A percentile compares a stretch with the other conserved stretches of the same genome.
phyloP scores from a whole-genome alignment of 2,888 invertebrate species.

The Helleia helle region DNA sequence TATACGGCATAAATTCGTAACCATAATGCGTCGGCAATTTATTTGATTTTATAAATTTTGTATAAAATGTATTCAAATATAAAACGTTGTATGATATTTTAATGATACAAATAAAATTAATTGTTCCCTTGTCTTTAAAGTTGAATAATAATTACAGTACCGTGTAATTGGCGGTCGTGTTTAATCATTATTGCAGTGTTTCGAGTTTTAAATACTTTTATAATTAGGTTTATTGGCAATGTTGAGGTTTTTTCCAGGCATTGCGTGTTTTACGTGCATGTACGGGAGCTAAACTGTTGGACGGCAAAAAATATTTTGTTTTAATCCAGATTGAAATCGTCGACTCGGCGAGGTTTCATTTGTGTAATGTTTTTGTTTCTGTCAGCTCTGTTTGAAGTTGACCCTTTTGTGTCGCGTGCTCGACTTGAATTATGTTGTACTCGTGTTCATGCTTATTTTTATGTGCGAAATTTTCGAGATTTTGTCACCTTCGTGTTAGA shows the following conservation, averaged over 20 bases:
- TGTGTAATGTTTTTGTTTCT: constrained; percentile 12
- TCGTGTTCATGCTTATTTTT: constrained; percentile 1
- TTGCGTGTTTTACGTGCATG: constrained; percentile 23
- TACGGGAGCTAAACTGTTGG: background rate
- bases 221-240: constrained; percentile 47
- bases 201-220: constrained; percentile 37
- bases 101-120: too few species aligned
- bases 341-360: constrained; percentile 6
- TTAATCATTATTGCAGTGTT: constrained; percentile 21
- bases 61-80: too few species aligned
- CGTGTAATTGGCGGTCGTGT: constrained; percentile 29
- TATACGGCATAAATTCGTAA: too few species aligned
- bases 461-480: background rate
- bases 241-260: constrained; percentile 29
- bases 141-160: constrained; percentile 23
- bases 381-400: constrained; percentile 3
- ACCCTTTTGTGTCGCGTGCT: constrained; percentile 5
- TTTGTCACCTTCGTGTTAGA: background rate
- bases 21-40: too few species aligned
- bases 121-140: too few species aligned
- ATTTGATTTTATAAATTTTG: too few species aligned
- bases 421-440: background rate
- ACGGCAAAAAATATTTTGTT: constrained; percentile 12
- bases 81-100: too few species aligned
- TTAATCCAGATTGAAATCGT: constrained; percentile 11